Conservation (phyloP, 2,888 invertebrate genomes). For the Trachelus troglodyta region DNA sequence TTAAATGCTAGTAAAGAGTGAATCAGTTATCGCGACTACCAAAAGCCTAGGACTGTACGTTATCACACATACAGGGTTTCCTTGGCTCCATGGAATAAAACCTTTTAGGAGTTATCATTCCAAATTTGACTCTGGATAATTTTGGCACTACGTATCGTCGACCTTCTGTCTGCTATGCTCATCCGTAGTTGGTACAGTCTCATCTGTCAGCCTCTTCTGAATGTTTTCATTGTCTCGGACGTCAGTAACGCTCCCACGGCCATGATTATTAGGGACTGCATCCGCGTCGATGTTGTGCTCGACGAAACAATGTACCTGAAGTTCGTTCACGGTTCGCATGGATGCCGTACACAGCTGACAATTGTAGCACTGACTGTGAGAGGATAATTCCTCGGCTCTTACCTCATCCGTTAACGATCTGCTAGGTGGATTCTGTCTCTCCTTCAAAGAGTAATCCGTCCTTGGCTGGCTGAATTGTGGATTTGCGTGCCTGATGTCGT, state of each 20-base stretch:
- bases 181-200: constrained; percentile 64
- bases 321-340: constrained; percentile 50
- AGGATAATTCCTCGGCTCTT: not conserved
- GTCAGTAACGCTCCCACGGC: constrained; percentile 50
- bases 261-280: constrained; percentile 40
- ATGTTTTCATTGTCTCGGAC: constrained; percentile 67
- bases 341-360: constrained; percentile 55
- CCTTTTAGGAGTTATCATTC: not conserved
- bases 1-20: not conserved
- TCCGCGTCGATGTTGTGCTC: constrained; percentile 54
- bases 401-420: constrained; percentile 2
- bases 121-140: constrained; percentile 51
- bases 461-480: constrained; percentile 39
- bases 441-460: constrained; percentile 29
- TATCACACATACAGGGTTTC: not conserved
- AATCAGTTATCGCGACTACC: not conserved
- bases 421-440: constrained; percentile 22
- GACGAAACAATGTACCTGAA: constrained; percentile 57
- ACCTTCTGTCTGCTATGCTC: constrained; percentile 69
- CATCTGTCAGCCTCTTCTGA: constrained; percentile 66
- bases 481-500: constrained; percentile 38
- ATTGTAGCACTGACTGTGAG: constrained; percentile 39
- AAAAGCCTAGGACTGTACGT: not conserved
- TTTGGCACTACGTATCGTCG: constrained; percentile 77
- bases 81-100: not conserved